Base-by-base conservation (phyloP, 2,113 vertebrate genomes). In the Sinocyclocheilus anshuiensis region DNA sequence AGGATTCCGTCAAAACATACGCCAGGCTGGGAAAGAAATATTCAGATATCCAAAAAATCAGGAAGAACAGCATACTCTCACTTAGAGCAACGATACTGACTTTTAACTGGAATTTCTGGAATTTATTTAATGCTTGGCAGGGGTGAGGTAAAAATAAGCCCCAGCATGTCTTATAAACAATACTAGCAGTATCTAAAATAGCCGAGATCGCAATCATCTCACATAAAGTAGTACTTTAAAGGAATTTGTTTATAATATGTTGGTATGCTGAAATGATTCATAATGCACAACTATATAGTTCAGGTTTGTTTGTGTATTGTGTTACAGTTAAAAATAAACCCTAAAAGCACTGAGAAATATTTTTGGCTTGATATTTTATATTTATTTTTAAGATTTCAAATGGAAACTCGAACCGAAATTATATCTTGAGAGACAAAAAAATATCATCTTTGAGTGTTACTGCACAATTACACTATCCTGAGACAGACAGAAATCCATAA, bases 11-110 rank as follows among this genome's bases (percentile, higher is more conserved):
- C 39, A n/a, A 81, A 69, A 10, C 61, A 1, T 29, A 69, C 61
- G 15, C n/a, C 24, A 67, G 16, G 15, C 15, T 39, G 24, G 50
- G 36, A 80, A 42, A 74, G 59, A 87, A 84, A 87, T 79, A 69
- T 82, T 78, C 72, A 85, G 42, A 85, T 78, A 88, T 84, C 59
- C 48, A 61, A 86, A 86, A 82, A 87, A 87, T 87, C 88, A 89
- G 63, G 88, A 85, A 76, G 77, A 85, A 26, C 84, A 53, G 75
- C 36, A 59, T 77, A 20, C n/a, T 78, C 82, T 67, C 76, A 85
- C 77, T n/a, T 33, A 57, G 39, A 78, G 74, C 53, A 79, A 18
- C 71, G 75, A 87, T 83, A 83, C 88, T 89, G 76, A 72, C 83
- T 83, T 87, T 81, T 77, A 65, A 26, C 48, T 65, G 83, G 86